These are phyloP conservation scores for Ligdia adustata DNA, from an alignment of 2,888 invertebrate species.

Conservation along the genomic window DNA sequence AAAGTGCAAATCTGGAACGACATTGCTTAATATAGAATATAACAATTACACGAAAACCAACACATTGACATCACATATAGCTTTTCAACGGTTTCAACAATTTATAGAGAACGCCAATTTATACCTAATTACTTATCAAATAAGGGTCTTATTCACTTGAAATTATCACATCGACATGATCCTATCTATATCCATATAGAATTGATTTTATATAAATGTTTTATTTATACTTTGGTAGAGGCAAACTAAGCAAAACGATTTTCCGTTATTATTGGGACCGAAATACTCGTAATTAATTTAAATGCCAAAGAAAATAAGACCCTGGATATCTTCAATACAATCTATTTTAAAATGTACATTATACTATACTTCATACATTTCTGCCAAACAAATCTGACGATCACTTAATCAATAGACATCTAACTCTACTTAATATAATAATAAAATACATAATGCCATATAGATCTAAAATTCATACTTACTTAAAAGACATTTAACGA, in stretches of 20 bases:
- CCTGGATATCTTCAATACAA: neutral
- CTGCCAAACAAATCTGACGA: neutral
- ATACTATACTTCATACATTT: neutral
- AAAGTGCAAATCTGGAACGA: constrained; percentile 2
- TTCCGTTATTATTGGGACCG: too few relatives aligned
- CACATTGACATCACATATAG: constrained; percentile 16
- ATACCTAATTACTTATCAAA: neutral
- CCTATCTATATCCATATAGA: too few relatives aligned
- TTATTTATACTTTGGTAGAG: too few relatives aligned
- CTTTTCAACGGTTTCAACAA: constrained; percentile 14
- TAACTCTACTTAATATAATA: too few relatives aligned
- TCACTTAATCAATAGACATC: too few relatives aligned
- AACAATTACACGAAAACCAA: constrained; percentile 17
- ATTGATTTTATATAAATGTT: too few relatives aligned
- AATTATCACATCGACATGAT: too few relatives aligned
- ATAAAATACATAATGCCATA: neutral
- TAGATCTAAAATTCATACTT: constrained; percentile 1
- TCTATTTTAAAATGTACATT: neutral
- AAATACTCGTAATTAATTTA: too few relatives aligned
- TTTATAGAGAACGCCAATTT: neutral
- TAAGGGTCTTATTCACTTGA: neutral
- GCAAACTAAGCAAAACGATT: too few relatives aligned
- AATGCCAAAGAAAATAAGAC: neutral
- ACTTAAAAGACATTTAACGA: neutral
- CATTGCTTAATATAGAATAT: constrained; percentile 7